Evolutionary conservation across 2,113 vertebrate genomes (phyloP).

Genomic region (Lycocorax pyrrhopterus): DNA sequence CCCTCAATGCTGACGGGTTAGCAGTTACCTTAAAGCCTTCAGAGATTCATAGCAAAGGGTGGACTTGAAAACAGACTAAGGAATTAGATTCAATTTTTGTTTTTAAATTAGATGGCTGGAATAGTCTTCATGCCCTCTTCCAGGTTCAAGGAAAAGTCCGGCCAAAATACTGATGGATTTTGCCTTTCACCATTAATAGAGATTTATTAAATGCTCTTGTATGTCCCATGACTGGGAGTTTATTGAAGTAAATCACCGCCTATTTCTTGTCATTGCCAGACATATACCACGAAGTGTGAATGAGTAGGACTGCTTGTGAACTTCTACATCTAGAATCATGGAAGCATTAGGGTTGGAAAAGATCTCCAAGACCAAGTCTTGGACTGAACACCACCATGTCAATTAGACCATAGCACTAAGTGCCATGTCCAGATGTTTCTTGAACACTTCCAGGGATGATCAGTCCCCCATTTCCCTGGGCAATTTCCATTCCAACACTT

Average conservation of each 20-base stretch:
- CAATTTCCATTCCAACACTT: neutral
- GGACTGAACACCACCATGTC: neutral
- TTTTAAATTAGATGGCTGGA: neutral
- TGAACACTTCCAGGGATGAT: neutral
- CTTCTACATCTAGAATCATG: too few relatives aligned
- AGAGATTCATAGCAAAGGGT: neutral
- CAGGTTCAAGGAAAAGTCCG: neutral
- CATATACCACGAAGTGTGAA: accelerated
- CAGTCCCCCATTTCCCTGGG: accelerated
- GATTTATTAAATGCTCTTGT: neutral
- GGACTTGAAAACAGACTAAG: neutral
- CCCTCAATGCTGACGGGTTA: neutral
- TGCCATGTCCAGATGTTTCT: neutral
- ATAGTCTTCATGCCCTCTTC: neutral
- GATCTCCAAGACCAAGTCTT: neutral
- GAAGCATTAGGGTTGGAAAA: neutral
- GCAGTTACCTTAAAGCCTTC: neutral
- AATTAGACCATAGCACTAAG: neutral
- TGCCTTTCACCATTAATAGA: neutral
- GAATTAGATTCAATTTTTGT: neutral
- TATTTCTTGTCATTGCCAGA: neutral
- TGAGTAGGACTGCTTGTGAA: neutral
- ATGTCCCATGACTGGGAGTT: neutral
- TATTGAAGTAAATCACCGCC: neutral
- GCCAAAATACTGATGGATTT: neutral